These are phyloP conservation scores for Eulacestoma nigropectus DNA, from an alignment of 2,113 vertebrate genomes.

Conservation along the genomic window DNA sequence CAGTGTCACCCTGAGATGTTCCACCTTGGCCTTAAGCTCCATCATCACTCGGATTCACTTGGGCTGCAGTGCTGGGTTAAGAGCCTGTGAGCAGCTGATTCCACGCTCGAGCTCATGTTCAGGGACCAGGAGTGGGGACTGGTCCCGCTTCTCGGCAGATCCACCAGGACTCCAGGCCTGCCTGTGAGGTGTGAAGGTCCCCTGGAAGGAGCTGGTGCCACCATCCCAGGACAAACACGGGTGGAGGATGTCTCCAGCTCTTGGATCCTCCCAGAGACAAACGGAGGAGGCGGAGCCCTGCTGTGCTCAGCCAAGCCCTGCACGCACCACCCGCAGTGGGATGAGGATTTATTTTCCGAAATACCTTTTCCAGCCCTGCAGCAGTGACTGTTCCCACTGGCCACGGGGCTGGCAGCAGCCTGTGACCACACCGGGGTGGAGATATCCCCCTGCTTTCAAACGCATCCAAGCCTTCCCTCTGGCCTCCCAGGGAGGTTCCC, in stretches of 20 bases:
- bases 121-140: rapidly evolving
- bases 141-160: neutral
- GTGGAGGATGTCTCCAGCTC: neutral
- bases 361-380: neutral
- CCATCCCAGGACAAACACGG: rapidly evolving
- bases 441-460: neutral
- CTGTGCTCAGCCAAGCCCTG: neutral
- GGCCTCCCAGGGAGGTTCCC: neutral
- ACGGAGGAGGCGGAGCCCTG: neutral
- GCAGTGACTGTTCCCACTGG: neutral
- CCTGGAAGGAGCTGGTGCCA: neutral
- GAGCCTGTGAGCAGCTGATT: neutral
- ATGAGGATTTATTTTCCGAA: neutral
- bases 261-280: neutral
- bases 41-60: rapidly evolving
- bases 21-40: neutral
- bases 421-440: neutral
- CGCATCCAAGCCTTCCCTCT: rapidly evolving
- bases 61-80: neutral
- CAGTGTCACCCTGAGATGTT: neutral
- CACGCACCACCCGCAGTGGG: rapidly evolving
- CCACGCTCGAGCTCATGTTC: neutral
- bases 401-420: neutral
- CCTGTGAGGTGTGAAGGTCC: neutral
- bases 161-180: neutral